Percentiles rank a stretch among this genome's conserved stretches.
phyloP scores from a whole-genome alignment of 2,113 vertebrate species.

The Hippocampus zosterae region DNA sequence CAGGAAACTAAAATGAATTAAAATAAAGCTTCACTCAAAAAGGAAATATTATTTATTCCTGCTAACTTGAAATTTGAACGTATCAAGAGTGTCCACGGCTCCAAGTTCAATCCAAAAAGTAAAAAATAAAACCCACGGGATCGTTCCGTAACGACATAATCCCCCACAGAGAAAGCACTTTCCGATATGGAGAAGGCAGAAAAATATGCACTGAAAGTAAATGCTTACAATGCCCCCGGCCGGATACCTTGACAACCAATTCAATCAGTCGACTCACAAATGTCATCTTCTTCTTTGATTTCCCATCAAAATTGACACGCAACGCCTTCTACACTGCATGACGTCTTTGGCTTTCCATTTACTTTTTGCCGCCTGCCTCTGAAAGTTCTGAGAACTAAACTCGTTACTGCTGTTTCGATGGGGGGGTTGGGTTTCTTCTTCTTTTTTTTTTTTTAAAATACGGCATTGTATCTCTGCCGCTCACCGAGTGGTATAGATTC shows the following conservation, averaged over 20 bases:
- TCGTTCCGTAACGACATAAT: background rate
- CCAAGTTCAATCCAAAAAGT: background rate
- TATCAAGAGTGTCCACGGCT: background rate
- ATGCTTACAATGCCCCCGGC: background rate
- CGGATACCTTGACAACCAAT: background rate
- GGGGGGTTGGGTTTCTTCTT: no score
- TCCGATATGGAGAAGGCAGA: background rate
- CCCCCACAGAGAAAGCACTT: background rate
- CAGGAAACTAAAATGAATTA: no score
- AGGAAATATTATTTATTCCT: no score
- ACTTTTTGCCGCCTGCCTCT: constrained; percentile 5
- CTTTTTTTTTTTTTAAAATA: background rate
- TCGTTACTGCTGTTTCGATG: background rate
- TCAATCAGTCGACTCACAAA: background rate
- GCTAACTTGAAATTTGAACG: background rate
- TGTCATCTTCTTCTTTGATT: background rate
- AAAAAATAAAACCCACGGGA: background rate
- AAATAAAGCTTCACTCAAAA: no score
- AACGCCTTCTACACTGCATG: background rate
- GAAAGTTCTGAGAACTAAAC: constrained; percentile 1
- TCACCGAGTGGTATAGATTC: constrained; percentile 26
- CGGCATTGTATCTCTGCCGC: background rate
- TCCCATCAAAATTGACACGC: background rate
- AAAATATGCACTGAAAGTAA: background rate
- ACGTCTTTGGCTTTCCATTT: background rate